Base-by-base conservation (phyloP, 2,888 invertebrate genomes). In the Matsumyia berberina region DNA sequence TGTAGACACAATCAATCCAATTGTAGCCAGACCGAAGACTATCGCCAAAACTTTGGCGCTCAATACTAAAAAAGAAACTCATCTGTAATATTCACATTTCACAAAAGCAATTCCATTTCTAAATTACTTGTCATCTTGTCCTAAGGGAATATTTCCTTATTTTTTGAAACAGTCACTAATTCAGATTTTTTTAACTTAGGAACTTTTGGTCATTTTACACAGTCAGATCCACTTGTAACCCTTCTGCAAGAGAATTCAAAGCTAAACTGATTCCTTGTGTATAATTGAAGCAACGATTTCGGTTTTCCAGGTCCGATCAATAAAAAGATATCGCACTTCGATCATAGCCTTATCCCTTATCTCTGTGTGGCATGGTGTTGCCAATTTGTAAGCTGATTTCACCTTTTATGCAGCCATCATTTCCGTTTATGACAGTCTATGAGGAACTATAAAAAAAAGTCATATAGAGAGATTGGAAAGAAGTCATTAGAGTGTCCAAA, bases 1-100 rank as follows among this genome's bases (percentile, higher is more conserved):
- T 1, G 94, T 94, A 0, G 94, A 92, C n/a, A 94, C 90, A 19
- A 92, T 91, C 37, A 94, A 92, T 17, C 89, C 90, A 7, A 88
- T 88, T 24, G 91, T 86, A 49, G 89, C 90, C 7, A 90, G 57
- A 33, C 88, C 90, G 24, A 90, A 87, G 51, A 89, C 87, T 73
- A 91, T 90, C 60, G 90, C 90, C 42, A 90, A 39, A 17, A 33
- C 60, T 80, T 90, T 90, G n/a, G 88, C 88, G 46, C 89, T 89
- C 29, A 89, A 81, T 86, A 88, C 90, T 90, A 39, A 37, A 46
- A 46, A 35, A 72, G 39, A 66, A 0, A 46, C 9, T 5, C 1
- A 35, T 35, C 5, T 5, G 6, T 33, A 8, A 19, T 17, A n/a
- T 11, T 12, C 5, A 39, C 17, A n/a, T 19, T 11, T 35, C 55